A percentile compares a stretch with the other conserved stretches of the same genome.
Conservation (phyloP, 2,797 vertebrate genomes). For the Aldrovandia affinis region DNA sequence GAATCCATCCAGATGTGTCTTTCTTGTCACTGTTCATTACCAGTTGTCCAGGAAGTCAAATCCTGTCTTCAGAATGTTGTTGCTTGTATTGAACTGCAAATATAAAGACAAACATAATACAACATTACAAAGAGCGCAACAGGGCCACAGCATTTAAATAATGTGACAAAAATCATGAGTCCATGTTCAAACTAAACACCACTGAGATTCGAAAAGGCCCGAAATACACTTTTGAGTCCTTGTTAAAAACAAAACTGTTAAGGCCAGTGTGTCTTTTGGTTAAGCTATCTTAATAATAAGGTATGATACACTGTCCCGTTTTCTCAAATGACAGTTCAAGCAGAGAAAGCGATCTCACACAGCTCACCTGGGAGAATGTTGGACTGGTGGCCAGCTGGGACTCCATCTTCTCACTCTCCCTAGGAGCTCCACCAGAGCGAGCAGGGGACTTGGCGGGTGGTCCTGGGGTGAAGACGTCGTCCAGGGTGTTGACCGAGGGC, state of each 20-base stretch:
- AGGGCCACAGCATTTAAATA: not conserved
- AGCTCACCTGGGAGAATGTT: constrained; percentile 81
- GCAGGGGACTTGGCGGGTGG: constrained; percentile 65
- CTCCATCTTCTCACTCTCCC: constrained; percentile 50
- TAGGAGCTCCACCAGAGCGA: constrained; percentile 32
- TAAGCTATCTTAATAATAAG: not conserved
- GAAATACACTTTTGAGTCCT: not conserved
- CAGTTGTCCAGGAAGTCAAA: constrained; percentile 99
- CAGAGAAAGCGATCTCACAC: not conserved
- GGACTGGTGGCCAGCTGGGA: constrained; percentile 63
- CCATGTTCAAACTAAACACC: not conserved
- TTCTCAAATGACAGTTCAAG: not conserved
- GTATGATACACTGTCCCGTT: not conserved
- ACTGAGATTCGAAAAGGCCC: not conserved
- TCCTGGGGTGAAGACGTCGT: constrained; percentile 76
- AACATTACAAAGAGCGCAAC: not conserved
- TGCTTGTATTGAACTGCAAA: constrained; percentile 86
- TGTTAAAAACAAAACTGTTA: not conserved
- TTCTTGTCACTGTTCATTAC: constrained; percentile 69
- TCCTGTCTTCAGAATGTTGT: constrained; percentile 91
- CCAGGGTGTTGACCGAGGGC: constrained; percentile 67
- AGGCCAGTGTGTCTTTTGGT: not conserved
- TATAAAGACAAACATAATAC: not conserved
- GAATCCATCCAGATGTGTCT: constrained; percentile 33
- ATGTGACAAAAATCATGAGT: not conserved